Evolutionary conservation across 2,888 invertebrate species (phyloP).

Genomic region (Phanerotoma sp.): DNA sequence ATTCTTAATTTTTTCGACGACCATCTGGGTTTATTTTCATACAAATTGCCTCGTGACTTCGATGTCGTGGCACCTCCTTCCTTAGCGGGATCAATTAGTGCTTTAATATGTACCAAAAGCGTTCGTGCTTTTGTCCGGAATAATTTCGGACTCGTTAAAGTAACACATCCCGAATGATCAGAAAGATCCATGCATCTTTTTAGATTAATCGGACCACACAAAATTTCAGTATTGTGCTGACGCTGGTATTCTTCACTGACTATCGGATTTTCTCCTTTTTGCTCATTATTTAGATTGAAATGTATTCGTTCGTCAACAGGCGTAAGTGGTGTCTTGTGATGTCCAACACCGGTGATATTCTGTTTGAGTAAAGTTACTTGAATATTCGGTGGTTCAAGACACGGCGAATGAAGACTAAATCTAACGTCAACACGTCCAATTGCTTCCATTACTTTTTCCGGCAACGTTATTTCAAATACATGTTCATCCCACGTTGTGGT

Average conservation of each 20-base stretch:
- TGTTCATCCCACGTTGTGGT: constrained; percentile 88
- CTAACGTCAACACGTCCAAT: constrained; percentile 90
- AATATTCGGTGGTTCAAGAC: constrained; percentile 76
- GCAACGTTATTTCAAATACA: constrained; percentile 83
- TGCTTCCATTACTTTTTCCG: constrained; percentile 66
- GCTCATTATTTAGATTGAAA: constrained; percentile 52
- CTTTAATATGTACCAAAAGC: constrained; percentile 79
- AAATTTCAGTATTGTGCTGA: constrained; percentile 85
- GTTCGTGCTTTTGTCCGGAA: constrained; percentile 77
- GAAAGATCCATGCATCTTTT: constrained; percentile 81
- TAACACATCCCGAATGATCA: constrained; percentile 81
- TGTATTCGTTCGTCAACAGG: constrained; percentile 61
- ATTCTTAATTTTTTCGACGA: constrained; percentile 54
- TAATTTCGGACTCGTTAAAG: constrained; percentile 82
- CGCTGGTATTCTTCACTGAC: constrained; percentile 79
- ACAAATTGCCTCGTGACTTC: constrained; percentile 46
- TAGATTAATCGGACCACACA: constrained; percentile 85
- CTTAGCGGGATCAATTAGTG: constrained; percentile 67
- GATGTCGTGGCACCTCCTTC: constrained; percentile 54
- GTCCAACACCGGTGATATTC: constrained; percentile 68
- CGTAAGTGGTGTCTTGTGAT: constrained; percentile 57
- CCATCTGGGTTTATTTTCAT: constrained; percentile 54
- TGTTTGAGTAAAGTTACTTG: constrained; percentile 73
- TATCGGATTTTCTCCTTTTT: constrained; percentile 70
- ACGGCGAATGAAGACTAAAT: constrained; percentile 78